Percentiles rank a stretch among this genome's conserved stretches.
Conservation (phyloP, 2,797 vertebrate species). For the Xyrichtys novacula region DNA sequence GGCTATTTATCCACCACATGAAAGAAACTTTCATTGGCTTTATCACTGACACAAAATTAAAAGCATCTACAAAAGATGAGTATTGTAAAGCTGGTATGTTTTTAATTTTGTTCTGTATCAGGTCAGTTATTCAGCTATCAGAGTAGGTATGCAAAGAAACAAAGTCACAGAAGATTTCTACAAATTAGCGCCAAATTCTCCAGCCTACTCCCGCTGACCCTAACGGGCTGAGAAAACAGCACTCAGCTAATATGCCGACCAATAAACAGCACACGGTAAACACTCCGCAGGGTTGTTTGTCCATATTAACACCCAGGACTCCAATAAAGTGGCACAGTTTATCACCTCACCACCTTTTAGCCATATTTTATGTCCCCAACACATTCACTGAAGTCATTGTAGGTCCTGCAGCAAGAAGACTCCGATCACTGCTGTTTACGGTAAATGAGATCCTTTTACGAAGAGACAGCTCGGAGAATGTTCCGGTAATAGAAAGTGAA, state of each 20-base stretch:
- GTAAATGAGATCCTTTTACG: slow-evolving; percentile 43
- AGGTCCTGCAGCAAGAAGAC: slow-evolving; percentile 13
- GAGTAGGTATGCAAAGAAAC: not conserved
- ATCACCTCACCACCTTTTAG: slow-evolving; percentile 17
- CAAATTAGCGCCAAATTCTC: slow-evolving; percentile 26
- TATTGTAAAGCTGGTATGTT: no score
- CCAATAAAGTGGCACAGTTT: slow-evolving; percentile 39
- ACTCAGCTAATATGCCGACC: slow-evolving; percentile 55
- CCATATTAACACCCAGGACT: slow-evolving; percentile 42
- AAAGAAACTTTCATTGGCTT: no score
- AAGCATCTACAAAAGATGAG: no score
- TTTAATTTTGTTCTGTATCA: no score
- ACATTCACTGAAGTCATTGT: slow-evolving; percentile 17
- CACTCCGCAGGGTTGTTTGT: slow-evolving; percentile 51
- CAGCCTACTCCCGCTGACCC: slow-evolving; percentile 25
- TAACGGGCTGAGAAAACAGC: slow-evolving; percentile 47
- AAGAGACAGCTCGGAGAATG: slow-evolving; percentile 43
- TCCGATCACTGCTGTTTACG: slow-evolving; percentile 49
- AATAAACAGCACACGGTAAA: slow-evolving; percentile 61
- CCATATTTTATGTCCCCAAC: not conserved
- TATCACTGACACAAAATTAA: no score
- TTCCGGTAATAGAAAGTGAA: slow-evolving; percentile 45
- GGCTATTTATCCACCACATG: no score
- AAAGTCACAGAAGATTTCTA: not conserved
- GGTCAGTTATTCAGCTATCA: no score